Base-by-base conservation (phyloP, 2,113 vertebrate species). In the Butorides virescens region DNA sequence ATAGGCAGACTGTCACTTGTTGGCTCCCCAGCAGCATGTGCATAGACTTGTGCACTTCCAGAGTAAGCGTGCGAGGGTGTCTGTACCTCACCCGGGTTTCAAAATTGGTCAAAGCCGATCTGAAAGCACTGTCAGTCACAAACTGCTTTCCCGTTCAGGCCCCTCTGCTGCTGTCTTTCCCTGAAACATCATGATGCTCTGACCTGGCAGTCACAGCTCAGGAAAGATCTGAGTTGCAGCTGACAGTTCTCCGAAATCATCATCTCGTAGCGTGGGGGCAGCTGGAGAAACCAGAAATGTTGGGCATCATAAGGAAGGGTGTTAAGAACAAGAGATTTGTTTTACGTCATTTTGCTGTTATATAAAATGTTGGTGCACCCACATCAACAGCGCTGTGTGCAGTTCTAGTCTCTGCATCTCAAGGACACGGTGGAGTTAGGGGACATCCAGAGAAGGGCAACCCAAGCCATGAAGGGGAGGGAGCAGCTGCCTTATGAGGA, bases 201-300 rank as follows among this genome's bases (percentile, higher is more conserved):
- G 96, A 96, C 88, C 92, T 1, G 4, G 80, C 71, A 85, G 85
- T 82, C 30, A 12, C 85, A 21, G 59, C 88, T 93, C 86, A 26
- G 79, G 88, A 58, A 74, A 32, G 91, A 86, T 91, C 83, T 76
- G 91, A 90, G 91, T 77, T 2, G 63, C 92, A 92, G 91, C 88
- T 92, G 95, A 96, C 94, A 93, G 67, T 66, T 90, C 88, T 65
- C 75, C 50, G 77, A 78, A 95, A 91, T 84, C 52, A 56, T 72
- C 6, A 11, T 58, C 85, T 93, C 4, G 1, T 55, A 75, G 79
- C 7, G 55, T 5, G 34, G 86, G 91, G 92, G 88, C 94, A 90
- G 91, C 62, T 1, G 13, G 86, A 86, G 88, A 30, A 92, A 65
- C 59, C 79, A 56, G 74, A 77, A 29, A 9, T 1, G 2, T 1